Evolutionary conservation across 2,888 invertebrate genomes (phyloP).

Genomic region (Zygothrica quintamaculata): DNA sequence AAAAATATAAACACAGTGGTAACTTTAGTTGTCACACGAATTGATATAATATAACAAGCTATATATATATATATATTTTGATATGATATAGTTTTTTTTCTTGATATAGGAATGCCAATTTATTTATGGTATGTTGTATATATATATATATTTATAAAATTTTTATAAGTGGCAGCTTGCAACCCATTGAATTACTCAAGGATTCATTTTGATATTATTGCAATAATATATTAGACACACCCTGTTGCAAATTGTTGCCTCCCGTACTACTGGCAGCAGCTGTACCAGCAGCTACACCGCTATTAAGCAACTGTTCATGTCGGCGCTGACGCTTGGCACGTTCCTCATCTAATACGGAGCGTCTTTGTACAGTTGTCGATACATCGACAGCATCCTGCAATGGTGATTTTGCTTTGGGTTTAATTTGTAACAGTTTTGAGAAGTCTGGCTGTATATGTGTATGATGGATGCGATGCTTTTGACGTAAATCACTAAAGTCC

Average conservation of each 20-base stretch:
- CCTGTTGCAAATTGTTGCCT: conserved; percentile 51
- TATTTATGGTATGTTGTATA: conserved; percentile 23
- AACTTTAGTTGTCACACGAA: no score
- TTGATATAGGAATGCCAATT: background rate
- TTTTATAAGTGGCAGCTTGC: conserved; percentile 18
- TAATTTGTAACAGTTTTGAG: conserved; percentile 82
- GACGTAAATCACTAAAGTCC: conserved; percentile 85
- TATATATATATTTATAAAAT: no score
- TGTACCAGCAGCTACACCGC: conserved; percentile 36
- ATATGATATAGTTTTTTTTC: background rate
- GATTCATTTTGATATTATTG: conserved; percentile 17
- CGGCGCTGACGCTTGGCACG: conserved; percentile 83
- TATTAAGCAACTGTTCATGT: conserved; percentile 75
- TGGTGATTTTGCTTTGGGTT: conserved; percentile 82
- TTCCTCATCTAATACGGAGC: conserved; percentile 83
- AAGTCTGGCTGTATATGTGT: conserved; percentile 83
- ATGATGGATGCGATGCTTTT: conserved; percentile 81
- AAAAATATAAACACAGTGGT: no score
- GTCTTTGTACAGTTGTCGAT: conserved; percentile 77
- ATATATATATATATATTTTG: background rate
- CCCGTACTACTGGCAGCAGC: conserved; percentile 41
- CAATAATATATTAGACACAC: conserved; percentile 69
- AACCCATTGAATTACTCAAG: conserved; percentile 11
- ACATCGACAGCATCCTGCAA: conserved; percentile 83
- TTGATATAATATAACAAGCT: no score